phyloP scores from a whole-genome alignment of 2,888 invertebrate genomes.

The Synanthedon formicaeformis region DNA sequence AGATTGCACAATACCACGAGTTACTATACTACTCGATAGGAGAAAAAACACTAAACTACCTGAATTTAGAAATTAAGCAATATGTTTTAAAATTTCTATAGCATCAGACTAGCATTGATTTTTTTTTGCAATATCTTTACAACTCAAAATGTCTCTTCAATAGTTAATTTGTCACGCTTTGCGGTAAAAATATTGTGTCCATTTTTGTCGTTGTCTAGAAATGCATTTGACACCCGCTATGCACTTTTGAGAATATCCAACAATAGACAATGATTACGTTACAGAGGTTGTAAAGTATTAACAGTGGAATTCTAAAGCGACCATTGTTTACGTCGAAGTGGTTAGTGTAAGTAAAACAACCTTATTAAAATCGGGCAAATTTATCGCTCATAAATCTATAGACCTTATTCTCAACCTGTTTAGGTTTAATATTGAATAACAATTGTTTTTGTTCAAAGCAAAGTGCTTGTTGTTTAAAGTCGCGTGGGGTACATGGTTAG shows the following conservation, averaged over 20 bases:
- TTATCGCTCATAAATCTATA: no score
- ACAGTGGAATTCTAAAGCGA: conserved; percentile 46
- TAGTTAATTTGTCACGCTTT: conserved; percentile 49
- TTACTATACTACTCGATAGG: no score
- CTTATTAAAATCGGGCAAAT: conserved; percentile 7
- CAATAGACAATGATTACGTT: conserved; percentile 59
- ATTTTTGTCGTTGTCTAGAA: conserved; percentile 28
- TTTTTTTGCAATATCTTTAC: no score
- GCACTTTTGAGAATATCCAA: conserved; percentile 48
- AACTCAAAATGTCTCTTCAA: conserved; percentile 7
- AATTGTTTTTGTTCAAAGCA: neutral
- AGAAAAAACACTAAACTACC: no score
- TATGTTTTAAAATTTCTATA: no score
- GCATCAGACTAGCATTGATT: no score
- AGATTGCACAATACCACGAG: no score
- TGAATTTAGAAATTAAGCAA: no score
- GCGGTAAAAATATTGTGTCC: conserved; percentile 64
- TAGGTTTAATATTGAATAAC: neutral
- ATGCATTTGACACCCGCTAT: conserved; percentile 42
- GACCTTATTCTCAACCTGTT: neutral
- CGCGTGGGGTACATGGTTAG: conserved; percentile 40
- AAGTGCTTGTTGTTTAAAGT: conserved; percentile 22
- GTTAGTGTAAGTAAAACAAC: conserved; percentile 29
- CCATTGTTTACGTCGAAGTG: conserved; percentile 62
- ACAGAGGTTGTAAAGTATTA: conserved; percentile 51